These are phyloP conservation scores for Chironex yamaguchii DNA, from an alignment of 30 jellyfish, hydroid and myxozoan genomes.

Conservation along the genomic window DNA sequence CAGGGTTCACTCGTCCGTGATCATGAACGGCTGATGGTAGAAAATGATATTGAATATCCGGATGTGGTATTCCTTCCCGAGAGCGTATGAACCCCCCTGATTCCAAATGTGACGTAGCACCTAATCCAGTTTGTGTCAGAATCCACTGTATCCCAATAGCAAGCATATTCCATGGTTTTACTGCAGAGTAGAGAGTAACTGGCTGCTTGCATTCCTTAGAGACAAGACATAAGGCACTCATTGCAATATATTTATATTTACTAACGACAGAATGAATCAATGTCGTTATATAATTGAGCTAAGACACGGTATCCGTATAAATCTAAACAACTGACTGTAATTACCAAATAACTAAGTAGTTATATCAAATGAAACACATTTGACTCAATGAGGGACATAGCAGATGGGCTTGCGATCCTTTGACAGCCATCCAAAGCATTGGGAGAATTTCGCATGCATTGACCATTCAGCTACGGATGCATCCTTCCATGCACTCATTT, in stretches of 20 bases:
- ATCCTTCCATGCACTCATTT: neutral
- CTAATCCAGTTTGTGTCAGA: slow-evolving; percentile 77
- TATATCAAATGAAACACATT: no score
- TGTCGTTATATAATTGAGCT: no score
- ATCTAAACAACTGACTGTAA: no score
- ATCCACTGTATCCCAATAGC: slow-evolving; percentile 89
- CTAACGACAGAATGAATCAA: no score
- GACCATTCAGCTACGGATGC: no score
- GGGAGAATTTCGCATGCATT: no score
- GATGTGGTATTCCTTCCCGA: slow-evolving; percentile 79
- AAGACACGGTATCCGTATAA: no score
- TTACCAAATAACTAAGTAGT: no score
- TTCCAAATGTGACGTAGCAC: slow-evolving; percentile 88
- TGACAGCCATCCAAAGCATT: no score
- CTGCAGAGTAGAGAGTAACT: slow-evolving; percentile 76
- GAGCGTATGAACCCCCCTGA: slow-evolving; percentile 94
- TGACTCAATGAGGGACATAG: no score
- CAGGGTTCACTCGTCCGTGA: slow-evolving; percentile 88
- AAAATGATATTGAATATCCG: slow-evolving; percentile 91
- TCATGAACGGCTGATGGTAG: slow-evolving; percentile 92
- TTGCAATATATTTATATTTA: neutral
- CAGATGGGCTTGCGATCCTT: no score
- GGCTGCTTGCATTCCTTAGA: slow-evolving; percentile 93
- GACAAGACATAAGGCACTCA: neutral
- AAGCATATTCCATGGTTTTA: slow-evolving; percentile 87